Evolutionary conservation across 2,113 vertebrate species (phyloP).

Genomic region (Aleadryas rufinucha): DNA sequence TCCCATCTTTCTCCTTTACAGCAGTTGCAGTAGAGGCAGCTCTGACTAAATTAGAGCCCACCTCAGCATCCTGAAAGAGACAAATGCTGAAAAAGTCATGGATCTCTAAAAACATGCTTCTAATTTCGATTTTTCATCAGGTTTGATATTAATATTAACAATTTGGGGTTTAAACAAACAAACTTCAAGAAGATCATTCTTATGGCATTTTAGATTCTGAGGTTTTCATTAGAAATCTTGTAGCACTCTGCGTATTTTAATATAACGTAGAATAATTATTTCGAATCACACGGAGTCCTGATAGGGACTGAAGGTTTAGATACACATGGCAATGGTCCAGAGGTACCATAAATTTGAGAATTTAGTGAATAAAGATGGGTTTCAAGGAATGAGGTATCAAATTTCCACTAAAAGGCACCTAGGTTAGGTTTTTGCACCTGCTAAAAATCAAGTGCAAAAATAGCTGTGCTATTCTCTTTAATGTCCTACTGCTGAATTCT

Average conservation of each 20-base stretch:
- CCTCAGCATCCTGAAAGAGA: constrained; percentile 73
- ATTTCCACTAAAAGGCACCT: neutral
- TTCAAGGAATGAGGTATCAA: neutral
- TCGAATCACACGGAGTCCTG: neutral
- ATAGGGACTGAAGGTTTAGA: neutral
- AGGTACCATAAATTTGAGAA: neutral
- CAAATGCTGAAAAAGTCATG: neutral
- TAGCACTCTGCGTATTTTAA: neutral
- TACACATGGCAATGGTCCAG: neutral
- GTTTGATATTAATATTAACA: neutral
- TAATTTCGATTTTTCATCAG: neutral
- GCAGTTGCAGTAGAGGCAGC: constrained; percentile 78
- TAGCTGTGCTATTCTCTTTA: neutral
- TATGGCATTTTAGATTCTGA: neutral
- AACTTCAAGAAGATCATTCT: neutral
- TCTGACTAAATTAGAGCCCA: constrained; percentile 81
- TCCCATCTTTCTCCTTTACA: constrained; percentile 84
- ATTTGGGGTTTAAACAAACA: neutral
- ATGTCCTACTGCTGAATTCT: neutral
- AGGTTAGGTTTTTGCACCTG: neutral
- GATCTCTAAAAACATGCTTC: neutral
- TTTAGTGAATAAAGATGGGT: neutral
- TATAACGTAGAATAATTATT: neutral
- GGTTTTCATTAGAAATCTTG: neutral
- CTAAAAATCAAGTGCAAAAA: neutral